Conservation (phyloP, 2,113 vertebrate genomes). For the Pterocles orientalis region DNA sequence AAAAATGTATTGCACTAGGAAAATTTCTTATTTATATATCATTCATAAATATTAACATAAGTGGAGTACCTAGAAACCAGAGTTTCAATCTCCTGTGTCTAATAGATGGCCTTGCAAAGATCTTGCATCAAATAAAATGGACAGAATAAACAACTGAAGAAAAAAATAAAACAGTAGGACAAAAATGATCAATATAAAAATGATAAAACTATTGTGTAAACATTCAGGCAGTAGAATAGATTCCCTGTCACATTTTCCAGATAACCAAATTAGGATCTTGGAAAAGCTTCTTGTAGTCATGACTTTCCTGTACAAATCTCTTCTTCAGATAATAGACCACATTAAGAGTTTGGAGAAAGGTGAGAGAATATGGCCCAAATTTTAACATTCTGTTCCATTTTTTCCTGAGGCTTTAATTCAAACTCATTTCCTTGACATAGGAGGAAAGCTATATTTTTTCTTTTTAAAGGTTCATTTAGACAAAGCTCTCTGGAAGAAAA, state of each 20-base stretch:
- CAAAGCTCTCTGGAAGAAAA: not conserved
- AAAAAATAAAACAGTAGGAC: not conserved
- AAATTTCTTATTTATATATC: not conserved
- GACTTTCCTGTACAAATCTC: not conserved
- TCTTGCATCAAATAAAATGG: not conserved
- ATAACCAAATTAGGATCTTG: not conserved
- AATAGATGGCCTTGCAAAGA: not conserved
- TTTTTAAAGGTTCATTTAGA: not conserved
- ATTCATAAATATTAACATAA: not conserved
- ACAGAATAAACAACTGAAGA: not conserved
- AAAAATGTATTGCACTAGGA: not conserved
- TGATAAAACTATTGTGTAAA: not conserved
- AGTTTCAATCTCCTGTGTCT: not conserved
- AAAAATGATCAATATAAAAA: not conserved
- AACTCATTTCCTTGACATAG: not conserved
- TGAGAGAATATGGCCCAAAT: not conserved
- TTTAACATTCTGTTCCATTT: not conserved
- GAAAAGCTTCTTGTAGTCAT: not conserved
- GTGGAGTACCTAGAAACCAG: not conserved
- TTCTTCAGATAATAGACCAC: not conserved
- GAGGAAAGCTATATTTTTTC: not conserved
- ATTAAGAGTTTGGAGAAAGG: not conserved
- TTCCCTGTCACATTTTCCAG: not conserved
- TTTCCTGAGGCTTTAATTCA: not conserved
- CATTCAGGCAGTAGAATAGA: not conserved